These are phyloP conservation scores for Mamestra brassicae DNA, from an alignment of 2,888 invertebrate genomes.

Conservation along the genomic window DNA sequence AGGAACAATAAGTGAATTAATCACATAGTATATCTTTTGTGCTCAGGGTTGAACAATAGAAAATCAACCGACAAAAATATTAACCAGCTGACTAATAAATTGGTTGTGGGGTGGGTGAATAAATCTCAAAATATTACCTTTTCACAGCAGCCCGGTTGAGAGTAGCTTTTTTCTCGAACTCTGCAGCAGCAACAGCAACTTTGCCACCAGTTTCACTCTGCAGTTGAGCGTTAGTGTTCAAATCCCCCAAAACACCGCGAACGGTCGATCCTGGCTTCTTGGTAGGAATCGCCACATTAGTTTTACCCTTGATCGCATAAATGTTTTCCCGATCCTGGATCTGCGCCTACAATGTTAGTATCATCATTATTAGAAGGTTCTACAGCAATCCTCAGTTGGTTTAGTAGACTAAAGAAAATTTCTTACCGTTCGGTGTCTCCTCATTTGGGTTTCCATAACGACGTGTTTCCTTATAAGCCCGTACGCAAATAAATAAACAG, in stretches of 20 bases:
- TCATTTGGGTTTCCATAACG: constrained; percentile 80
- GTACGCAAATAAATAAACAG: constrained; percentile 18
- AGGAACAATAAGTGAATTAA: no score
- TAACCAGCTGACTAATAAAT: constrained; percentile 24
- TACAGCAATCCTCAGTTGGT: constrained; percentile 12
- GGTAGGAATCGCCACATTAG: constrained; percentile 71
- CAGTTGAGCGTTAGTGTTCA: constrained; percentile 83
- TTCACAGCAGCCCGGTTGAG: constrained; percentile 71
- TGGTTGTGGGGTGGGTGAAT: constrained; percentile 10
- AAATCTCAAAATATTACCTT: constrained; percentile 71
- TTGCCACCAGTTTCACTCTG: constrained; percentile 81
- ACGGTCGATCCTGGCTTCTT: constrained; percentile 80
- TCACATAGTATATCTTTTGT: no score
- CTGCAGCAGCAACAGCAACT: constrained; percentile 79
- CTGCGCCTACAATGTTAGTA: constrained; percentile 69
- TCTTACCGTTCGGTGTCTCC: constrained; percentile 81
- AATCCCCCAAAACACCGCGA: constrained; percentile 85
- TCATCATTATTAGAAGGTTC: constrained; percentile 6
- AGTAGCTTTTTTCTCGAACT: constrained; percentile 83
- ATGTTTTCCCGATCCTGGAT: constrained; percentile 86
- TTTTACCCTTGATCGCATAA: constrained; percentile 78
- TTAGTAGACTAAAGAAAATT: constrained; percentile 17
- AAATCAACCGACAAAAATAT: constrained; percentile 5
- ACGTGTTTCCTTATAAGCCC: constrained; percentile 10
- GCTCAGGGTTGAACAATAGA: background rate